These are phyloP conservation scores for Eubucco bourcierii DNA, from an alignment of 2,113 vertebrate species.

Conservation along the genomic window DNA sequence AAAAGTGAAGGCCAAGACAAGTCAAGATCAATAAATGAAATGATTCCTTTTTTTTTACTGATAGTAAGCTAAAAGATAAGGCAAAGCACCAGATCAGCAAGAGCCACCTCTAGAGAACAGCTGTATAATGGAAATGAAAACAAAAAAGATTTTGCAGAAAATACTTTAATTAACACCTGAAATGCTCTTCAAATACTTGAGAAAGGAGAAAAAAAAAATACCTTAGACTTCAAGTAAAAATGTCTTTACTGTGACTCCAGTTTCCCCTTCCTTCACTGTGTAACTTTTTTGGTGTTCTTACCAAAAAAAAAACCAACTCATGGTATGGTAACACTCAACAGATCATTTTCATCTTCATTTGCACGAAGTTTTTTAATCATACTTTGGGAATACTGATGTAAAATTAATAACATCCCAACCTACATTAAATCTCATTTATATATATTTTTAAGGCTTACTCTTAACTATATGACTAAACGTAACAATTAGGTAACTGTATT, in stretches of 20 bases:
- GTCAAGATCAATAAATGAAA: not conserved
- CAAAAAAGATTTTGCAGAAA: not conserved
- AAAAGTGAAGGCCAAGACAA: not conserved
- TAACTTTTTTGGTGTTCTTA: not conserved
- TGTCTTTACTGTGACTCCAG: not conserved
- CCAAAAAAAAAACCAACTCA: not conserved
- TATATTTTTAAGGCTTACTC: not conserved
- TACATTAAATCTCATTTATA: not conserved
- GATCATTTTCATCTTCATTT: not conserved
- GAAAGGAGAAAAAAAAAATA: fast-evolving
- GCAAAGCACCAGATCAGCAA: not conserved
- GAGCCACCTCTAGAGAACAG: not conserved
- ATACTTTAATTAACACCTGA: not conserved
- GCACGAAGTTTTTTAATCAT: not conserved
- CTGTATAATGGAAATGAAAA: not conserved
- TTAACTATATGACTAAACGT: not conserved
- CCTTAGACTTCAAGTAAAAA: not conserved
- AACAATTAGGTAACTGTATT: not conserved
- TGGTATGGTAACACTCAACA: not conserved
- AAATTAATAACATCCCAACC: not conserved
- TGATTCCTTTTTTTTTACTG: too few relatives aligned
- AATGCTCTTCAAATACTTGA: not conserved
- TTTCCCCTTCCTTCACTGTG: not conserved
- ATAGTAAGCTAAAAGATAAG: not conserved
- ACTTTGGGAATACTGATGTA: not conserved